phyloP scores from a whole-genome alignment of 1,140 invertebrate species.

The Babylonia areolata region DNA sequence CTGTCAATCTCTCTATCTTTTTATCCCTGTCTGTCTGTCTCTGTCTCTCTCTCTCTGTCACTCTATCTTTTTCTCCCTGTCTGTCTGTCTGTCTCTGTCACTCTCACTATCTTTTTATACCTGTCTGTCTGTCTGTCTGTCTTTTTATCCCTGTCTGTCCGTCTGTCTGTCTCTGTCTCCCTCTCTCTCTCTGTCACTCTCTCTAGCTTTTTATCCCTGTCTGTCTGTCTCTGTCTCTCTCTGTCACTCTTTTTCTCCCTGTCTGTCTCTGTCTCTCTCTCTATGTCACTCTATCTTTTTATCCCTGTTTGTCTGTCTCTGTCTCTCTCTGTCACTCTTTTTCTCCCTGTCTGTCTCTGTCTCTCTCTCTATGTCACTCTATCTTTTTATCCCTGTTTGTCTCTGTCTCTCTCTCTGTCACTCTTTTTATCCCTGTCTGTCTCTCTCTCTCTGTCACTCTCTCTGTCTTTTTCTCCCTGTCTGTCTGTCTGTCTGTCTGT shows the following conservation, averaged over 20 bases:
- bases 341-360: not conserved
- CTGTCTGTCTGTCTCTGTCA: not conserved
- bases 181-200: no score
- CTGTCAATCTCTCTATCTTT: no score
- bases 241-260: no score
- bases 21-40: no score
- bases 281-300: not conserved
- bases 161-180: no score
- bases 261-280: no score
- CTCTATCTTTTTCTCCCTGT: no score
- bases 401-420: constrained; percentile 1
- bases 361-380: not conserved
- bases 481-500: not conserved
- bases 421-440: not conserved
- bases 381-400: not conserved
- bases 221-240: no score
- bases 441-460: not conserved
- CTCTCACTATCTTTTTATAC: no score
- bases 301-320: not conserved
- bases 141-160: not conserved
- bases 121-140: not conserved
- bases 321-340: not conserved
- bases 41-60: not conserved
- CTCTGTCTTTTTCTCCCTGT: not conserved
- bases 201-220: no score